A percentile compares a stretch with the other conserved stretches of the same genome.
These are phyloP conservation scores for Clepsis dumicolana DNA, from an alignment of 2,888 invertebrate species.

Conservation along the genomic window DNA sequence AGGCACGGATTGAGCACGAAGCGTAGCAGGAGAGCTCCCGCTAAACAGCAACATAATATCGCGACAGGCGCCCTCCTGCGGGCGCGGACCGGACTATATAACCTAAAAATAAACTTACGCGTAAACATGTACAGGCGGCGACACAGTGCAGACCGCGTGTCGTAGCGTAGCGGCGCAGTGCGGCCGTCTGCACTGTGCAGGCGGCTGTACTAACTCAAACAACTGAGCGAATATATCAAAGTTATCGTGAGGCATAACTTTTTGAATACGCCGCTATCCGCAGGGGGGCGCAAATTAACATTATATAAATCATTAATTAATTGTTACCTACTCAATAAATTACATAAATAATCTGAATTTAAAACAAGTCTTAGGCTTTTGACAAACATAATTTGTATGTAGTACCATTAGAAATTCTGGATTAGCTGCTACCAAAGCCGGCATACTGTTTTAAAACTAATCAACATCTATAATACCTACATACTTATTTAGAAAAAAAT, in stretches of 20 bases:
- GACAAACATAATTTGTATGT: constrained; percentile 69
- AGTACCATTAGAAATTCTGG: constrained; percentile 58
- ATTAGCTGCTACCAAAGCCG: constrained; percentile 48
- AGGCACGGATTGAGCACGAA: background rate
- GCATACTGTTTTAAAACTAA: constrained; percentile 39
- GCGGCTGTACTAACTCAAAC: constrained; percentile 48
- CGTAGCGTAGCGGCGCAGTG: background rate
- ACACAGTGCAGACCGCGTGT: constrained; percentile 38
- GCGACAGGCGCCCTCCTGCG: constrained; percentile 64
- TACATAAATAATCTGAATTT: constrained; percentile 85
- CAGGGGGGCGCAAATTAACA: constrained; percentile 59
- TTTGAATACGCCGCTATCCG: constrained; percentile 56
- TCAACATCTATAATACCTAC: constrained; percentile 10
- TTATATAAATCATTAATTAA: constrained; percentile 69
- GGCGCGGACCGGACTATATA: constrained; percentile 49
- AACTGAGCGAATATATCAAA: constrained; percentile 59
- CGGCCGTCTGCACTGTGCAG: constrained; percentile 1
- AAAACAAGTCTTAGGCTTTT: constrained; percentile 85
- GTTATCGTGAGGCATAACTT: constrained; percentile 58
- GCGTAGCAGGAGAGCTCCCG: constrained; percentile 5
- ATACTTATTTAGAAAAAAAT: constrained; percentile 2
- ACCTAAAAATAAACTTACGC: constrained; percentile 46
- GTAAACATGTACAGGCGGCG: constrained; percentile 44
- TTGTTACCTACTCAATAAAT: constrained; percentile 82
- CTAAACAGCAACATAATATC: constrained; percentile 71